Conservation (phyloP, 2,888 invertebrate species). For the Pheosia gnoma region DNA sequence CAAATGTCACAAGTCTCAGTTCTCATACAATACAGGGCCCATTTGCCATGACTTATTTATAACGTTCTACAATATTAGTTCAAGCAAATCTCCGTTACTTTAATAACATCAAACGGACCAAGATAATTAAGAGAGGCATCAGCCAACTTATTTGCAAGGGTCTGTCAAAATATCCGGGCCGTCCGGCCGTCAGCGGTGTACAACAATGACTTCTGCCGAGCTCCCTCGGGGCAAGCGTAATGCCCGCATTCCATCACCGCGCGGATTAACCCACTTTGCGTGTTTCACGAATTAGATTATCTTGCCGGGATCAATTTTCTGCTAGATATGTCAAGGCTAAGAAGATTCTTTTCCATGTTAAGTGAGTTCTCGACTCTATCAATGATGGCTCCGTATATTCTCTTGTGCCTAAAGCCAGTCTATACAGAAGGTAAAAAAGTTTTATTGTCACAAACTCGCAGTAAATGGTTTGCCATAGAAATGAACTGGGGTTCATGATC, state of each 20-base stretch:
- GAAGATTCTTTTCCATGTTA: too few species aligned
- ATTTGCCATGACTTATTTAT: too few species aligned
- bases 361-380: too few species aligned
- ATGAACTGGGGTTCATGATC: too few species aligned
- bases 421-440: too few species aligned
- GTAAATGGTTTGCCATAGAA: too few species aligned
- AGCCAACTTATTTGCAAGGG: constrained; percentile 4
- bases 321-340: not conserved
- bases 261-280: constrained; percentile 46
- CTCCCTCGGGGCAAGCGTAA: constrained; percentile 22
- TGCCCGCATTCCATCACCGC: constrained; percentile 51
- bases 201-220: constrained; percentile 34
- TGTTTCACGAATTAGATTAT: constrained; percentile 47
- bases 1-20: too few species aligned
- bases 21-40: too few species aligned
- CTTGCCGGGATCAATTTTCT: constrained; percentile 12
- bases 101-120: constrained; percentile 1
- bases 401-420: too few species aligned
- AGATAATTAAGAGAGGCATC: constrained; percentile 2
- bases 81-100: not conserved
- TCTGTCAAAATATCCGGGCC: constrained; percentile 1
- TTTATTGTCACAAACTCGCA: too few species aligned
- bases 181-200: not conserved
- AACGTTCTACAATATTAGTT: too few species aligned
- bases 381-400: too few species aligned